phyloP scores from a whole-genome alignment of 2,797 vertebrate species.

The Spinibarbus caldwelli region DNA sequence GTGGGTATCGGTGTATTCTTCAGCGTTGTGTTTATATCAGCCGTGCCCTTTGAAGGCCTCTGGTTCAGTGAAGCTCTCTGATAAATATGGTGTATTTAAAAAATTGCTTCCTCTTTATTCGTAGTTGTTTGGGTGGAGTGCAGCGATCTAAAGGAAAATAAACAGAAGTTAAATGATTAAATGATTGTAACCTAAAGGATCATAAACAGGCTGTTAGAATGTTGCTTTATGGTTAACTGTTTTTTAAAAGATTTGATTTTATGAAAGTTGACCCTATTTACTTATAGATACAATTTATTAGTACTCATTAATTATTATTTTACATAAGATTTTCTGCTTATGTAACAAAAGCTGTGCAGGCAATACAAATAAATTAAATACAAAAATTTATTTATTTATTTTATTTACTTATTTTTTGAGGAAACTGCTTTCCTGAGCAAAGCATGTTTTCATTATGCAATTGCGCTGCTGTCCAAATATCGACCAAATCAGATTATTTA shows the following conservation, averaged over 20 bases:
- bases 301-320: background rate
- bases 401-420: background rate
- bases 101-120: background rate
- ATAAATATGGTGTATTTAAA: background rate
- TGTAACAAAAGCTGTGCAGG: background rate
- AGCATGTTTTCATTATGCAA: background rate
- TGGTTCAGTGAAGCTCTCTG: background rate
- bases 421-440: background rate
- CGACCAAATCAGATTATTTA: background rate
- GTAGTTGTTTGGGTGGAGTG: background rate
- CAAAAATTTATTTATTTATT: background rate
- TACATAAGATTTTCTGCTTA: background rate
- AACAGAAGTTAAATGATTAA: background rate
- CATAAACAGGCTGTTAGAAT: background rate
- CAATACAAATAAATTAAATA: background rate
- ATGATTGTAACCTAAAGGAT: background rate
- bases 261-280: background rate
- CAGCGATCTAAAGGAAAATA: constrained; percentile 5
- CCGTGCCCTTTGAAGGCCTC: background rate
- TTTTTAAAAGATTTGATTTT: background rate
- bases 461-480: background rate
- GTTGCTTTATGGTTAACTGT: background rate
- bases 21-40: background rate
- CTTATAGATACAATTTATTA: too few species aligned
- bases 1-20: background rate